phyloP scores from a whole-genome alignment of 2,113 vertebrate genomes.

The Circaetus gallicus region DNA sequence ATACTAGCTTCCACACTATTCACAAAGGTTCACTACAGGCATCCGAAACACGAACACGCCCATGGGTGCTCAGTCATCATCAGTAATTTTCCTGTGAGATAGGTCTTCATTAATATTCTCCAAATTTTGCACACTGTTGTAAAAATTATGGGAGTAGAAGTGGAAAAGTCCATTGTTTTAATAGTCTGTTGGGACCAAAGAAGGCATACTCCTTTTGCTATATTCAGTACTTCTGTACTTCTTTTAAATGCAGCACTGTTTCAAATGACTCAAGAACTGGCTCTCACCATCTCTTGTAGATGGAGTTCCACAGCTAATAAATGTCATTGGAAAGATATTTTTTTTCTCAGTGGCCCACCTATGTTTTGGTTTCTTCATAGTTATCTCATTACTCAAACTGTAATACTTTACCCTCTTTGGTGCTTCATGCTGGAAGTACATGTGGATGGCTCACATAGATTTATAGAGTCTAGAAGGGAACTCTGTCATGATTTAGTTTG shows the following conservation, averaged over 20 bases:
- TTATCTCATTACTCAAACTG: conserved; percentile 37
- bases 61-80: not conserved
- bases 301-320: conserved; percentile 29
- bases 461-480: conserved; percentile 16
- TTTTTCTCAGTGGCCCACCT: not conserved
- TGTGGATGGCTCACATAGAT: not conserved
- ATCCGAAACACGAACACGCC: not conserved
- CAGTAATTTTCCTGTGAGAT: not conserved
- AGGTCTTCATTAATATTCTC: not conserved
- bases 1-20: not conserved
- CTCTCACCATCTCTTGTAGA: conserved; percentile 4
- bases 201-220: not conserved
- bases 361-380: conserved; percentile 35
- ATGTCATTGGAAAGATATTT: not conserved
- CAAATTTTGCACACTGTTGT: not conserved
- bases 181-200: not conserved
- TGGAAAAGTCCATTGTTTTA: not conserved
- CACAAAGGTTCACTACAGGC: not conserved
- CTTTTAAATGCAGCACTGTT: not conserved
- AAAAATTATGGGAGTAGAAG: not conserved
- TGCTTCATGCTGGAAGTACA: conserved; percentile 6
- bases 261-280: conserved; percentile 11
- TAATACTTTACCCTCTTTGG: not conserved
- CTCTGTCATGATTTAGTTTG: not conserved
- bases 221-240: not conserved